Conservation (phyloP, 2,113 vertebrate genomes). For the Gymnocephalus cernua region DNA sequence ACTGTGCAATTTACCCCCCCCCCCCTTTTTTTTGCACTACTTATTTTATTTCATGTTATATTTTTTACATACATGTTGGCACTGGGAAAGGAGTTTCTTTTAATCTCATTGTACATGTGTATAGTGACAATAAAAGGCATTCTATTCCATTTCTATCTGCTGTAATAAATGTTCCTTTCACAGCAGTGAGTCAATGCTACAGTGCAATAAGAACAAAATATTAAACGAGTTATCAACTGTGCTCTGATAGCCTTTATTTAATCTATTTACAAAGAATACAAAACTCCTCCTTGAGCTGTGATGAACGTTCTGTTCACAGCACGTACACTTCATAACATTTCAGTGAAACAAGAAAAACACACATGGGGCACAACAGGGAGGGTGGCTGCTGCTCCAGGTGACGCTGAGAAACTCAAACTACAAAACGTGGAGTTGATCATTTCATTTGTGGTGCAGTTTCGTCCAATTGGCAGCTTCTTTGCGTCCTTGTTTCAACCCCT, state of each 20-base stretch:
- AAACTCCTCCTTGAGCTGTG: constrained; percentile 60
- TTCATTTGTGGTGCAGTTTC: constrained; percentile 79
- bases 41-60: too few relatives aligned
- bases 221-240: background rate
- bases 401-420: background rate
- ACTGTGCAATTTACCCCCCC: too few relatives aligned
- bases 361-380: constrained; percentile 12
- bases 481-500: constrained; percentile 86
- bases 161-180: background rate
- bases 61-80: too few relatives aligned
- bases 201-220: constrained; percentile 13
- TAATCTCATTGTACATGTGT: too few relatives aligned
- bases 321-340: constrained; percentile 12
- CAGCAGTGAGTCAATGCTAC: background rate
- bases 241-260: constrained; percentile 72
- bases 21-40: too few relatives aligned
- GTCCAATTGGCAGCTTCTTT: constrained; percentile 78
- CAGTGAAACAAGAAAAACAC: background rate
- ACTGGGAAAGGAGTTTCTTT: too few relatives aligned
- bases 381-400: background rate
- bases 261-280: constrained; percentile 85
- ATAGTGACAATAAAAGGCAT: too few relatives aligned
- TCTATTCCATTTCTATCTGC: too few relatives aligned
- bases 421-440: background rate
- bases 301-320: constrained; percentile 3